These are phyloP conservation scores for Monochamus alternatus DNA, from an alignment of 2,888 invertebrate genomes.

Conservation along the genomic window DNA sequence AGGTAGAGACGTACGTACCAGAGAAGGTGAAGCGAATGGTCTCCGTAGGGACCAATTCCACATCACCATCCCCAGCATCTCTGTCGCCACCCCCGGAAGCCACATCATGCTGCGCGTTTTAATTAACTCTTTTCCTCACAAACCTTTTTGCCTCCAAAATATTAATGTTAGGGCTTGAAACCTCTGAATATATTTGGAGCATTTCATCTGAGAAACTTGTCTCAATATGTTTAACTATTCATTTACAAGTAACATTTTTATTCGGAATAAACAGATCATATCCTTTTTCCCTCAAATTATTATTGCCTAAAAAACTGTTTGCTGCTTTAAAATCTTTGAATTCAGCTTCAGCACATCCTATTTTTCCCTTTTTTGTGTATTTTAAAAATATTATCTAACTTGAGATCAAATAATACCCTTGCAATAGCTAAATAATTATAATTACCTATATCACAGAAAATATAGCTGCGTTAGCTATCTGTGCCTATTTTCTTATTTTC, in stretches of 20 bases:
- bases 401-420: conserved; percentile 32
- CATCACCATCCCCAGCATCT: background rate
- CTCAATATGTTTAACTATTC: conserved; percentile 20
- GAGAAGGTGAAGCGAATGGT: conserved; percentile 21
- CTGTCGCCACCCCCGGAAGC: background rate
- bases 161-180: background rate
- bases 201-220: background rate
- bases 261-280: conserved; percentile 18
- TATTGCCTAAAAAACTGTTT: conserved; percentile 8
- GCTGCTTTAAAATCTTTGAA: background rate
- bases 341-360: conserved; percentile 17
- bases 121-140: background rate
- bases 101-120: background rate
- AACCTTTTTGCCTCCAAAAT: conserved; percentile 19
- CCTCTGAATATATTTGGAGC: background rate
- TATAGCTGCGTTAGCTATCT: too few relatives aligned
- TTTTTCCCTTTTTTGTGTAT: conserved; percentile 28
- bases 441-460: too few relatives aligned
- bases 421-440: conserved; percentile 51
- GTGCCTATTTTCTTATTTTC: conserved; percentile 18
- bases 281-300: background rate
- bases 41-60: conserved; percentile 11
- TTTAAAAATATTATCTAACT: conserved; percentile 23
- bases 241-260: conserved; percentile 24
- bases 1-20: conserved; percentile 6